Evolutionary conservation across 2,888 invertebrate species (phyloP).

Genomic region (Lasioglossum morio): DNA sequence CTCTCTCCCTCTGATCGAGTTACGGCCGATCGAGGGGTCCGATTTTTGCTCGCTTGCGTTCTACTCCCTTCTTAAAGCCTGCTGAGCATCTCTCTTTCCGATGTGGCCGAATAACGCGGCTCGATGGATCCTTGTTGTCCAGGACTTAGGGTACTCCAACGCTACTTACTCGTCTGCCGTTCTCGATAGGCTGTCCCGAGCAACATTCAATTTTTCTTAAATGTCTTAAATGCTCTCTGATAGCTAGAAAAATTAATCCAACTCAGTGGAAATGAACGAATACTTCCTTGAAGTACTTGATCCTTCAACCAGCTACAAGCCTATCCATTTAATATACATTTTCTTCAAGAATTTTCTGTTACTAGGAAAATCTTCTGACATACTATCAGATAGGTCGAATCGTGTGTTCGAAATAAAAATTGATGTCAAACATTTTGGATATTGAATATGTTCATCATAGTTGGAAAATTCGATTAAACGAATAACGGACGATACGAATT

Average conservation of each 20-base stretch:
- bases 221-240: neutral
- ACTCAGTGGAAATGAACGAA: too few relatives aligned
- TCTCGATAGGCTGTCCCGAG: neutral
- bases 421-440: neutral
- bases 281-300: neutral
- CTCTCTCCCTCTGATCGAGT: conserved; percentile 50
- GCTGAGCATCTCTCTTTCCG: conserved; percentile 24
- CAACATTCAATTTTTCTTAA: neutral
- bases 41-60: conserved; percentile 14
- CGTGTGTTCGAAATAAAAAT: neutral
- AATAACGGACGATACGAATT: neutral
- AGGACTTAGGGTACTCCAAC: neutral
- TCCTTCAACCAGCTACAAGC: too few relatives aligned
- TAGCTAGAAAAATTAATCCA: neutral
- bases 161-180: neutral
- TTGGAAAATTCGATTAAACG: neutral
- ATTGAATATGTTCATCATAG: neutral
- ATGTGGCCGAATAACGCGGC: neutral
- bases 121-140: neutral
- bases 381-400: neutral
- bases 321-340: neutral
- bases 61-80: conserved; percentile 10
- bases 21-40: conserved; percentile 46
- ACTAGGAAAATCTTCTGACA: neutral
- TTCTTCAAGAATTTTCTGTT: neutral